Conservation (phyloP, 2,113 vertebrate genomes). For the Erinaceus europaeus region DNA sequence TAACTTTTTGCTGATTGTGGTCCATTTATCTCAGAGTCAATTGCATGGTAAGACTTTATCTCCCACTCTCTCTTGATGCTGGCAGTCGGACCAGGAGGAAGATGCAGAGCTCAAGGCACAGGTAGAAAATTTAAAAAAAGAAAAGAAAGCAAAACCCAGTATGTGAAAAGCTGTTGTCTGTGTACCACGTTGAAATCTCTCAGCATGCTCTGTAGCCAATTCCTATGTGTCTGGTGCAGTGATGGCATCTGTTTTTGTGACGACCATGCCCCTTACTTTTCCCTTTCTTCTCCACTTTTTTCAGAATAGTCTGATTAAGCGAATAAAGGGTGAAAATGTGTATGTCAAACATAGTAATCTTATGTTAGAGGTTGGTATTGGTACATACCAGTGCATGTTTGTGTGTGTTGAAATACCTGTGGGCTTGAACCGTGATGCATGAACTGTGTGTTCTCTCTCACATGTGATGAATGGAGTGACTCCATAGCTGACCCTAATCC, state of each 20-base stretch:
- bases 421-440: conserved; percentile 81
- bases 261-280: conserved; percentile 81
- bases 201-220: conserved; percentile 71
- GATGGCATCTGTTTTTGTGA: conserved; percentile 73
- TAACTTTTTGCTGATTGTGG: not conserved
- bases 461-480: conserved; percentile 62
- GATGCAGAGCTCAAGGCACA: conserved; percentile 87
- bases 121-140: conserved; percentile 81
- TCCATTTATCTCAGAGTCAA: conserved; percentile 19
- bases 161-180: conserved; percentile 18
- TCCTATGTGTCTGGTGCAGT: conserved; percentile 66
- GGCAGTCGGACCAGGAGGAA: conserved; percentile 96
- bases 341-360: conserved; percentile 99
- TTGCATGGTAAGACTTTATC: conserved; percentile 77
- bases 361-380: conserved; percentile 98
- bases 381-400: conserved; percentile 86
- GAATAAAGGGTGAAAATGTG: conserved; percentile 95
- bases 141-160: conserved; percentile 29
- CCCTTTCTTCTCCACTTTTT: conserved; percentile 86
- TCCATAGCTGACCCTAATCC: conserved; percentile 42
- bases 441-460: conserved; percentile 79
- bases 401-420: conserved; percentile 81
- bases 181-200: conserved; percentile 49
- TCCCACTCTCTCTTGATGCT: conserved; percentile 81
- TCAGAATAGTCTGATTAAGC: conserved; percentile 97